Evolutionary conservation across 2,113 vertebrate species (phyloP).

Genomic region (Poecile atricapillus): DNA sequence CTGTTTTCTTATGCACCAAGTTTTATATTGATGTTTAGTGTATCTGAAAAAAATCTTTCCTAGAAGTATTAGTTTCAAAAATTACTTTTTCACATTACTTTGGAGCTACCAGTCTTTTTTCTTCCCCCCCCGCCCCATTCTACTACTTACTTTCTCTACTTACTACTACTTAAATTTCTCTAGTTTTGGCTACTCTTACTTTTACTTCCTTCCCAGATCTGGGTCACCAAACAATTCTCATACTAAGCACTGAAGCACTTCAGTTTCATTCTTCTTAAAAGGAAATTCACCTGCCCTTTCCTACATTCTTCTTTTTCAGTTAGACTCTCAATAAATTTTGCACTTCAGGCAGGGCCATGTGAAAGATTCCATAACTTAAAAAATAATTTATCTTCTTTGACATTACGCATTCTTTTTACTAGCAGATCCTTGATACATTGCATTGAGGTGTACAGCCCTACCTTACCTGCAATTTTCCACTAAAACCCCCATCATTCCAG

Average conservation of each 20-base stretch:
- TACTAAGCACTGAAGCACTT: background rate
- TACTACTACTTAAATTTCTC: background rate
- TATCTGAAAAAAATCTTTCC: background rate
- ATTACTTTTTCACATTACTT: background rate
- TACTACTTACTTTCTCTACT: background rate
- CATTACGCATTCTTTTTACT: background rate
- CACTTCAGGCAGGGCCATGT: background rate
- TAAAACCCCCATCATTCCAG: background rate
- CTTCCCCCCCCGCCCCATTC: no score
- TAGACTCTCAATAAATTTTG: background rate
- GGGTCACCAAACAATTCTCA: background rate
- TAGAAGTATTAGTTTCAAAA: background rate
- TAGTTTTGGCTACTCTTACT: background rate
- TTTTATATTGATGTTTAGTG: background rate
- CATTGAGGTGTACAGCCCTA: background rate
- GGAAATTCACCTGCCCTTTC: background rate
- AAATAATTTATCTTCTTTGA: background rate
- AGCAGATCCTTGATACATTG: background rate
- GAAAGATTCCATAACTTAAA: background rate
- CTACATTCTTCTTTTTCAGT: background rate
- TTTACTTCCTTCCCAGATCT: background rate
- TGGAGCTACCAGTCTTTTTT: background rate
- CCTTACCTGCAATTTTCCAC: background rate
- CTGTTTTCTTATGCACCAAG: background rate
- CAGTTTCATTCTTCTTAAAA: background rate